phyloP scores from a whole-genome alignment of 2,113 vertebrate species.

The Elephas maximus region DNA sequence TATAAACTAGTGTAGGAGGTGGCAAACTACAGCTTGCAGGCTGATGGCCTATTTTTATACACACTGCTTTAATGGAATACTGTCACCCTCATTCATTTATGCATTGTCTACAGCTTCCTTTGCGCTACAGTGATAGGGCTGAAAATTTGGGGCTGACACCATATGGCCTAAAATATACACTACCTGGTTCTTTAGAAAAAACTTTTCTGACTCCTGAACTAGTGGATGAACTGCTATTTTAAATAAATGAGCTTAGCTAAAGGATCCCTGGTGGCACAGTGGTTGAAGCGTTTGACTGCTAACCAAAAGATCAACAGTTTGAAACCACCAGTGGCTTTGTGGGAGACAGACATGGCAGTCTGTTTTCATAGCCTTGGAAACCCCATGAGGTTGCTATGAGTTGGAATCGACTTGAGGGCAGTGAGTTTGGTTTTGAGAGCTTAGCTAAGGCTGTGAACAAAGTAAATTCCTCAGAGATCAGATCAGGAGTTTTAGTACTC shows the following conservation, averaged over 20 bases:
- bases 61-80: neutral
- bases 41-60: neutral
- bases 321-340: too few species aligned
- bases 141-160: neutral
- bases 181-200: neutral
- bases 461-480: neutral
- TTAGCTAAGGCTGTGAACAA: neutral
- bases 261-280: too few species aligned
- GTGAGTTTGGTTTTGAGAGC: neutral
- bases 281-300: too few species aligned
- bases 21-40: neutral
- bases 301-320: too few species aligned
- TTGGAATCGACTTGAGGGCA: too few species aligned
- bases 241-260: constrained; percentile 27
- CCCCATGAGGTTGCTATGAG: too few species aligned
- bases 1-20: neutral
- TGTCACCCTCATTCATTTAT: neutral
- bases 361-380: too few species aligned
- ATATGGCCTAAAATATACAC: neutral
- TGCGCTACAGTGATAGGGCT: neutral
- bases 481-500: constrained; percentile 3
- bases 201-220: neutral
- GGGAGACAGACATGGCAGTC: too few species aligned
- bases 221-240: neutral
- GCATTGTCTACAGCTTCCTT: neutral